Evolutionary conservation across 2,113 vertebrate genomes (phyloP).

Genomic region (Lepus americanus): DNA sequence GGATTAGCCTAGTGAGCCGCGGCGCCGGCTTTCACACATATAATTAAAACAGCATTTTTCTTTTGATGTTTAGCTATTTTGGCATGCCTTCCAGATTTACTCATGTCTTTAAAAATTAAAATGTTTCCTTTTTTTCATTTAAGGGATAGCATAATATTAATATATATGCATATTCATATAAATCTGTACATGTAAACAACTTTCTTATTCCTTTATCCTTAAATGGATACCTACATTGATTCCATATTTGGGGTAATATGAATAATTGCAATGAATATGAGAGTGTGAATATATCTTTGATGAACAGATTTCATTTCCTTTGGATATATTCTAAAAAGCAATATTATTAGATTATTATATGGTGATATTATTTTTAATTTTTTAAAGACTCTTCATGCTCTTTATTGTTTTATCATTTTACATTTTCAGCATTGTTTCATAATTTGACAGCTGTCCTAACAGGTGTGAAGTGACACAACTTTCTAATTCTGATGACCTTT

Average conservation of each 20-base stretch:
- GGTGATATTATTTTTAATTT: neutral
- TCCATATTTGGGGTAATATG: neutral
- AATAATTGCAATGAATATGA: neutral
- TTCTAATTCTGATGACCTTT: neutral
- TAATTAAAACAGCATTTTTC: neutral
- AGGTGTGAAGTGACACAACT: neutral
- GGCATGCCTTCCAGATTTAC: neutral
- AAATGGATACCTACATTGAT: neutral
- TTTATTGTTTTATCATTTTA: neutral
- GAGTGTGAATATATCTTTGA: no score
- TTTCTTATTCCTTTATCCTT: neutral
- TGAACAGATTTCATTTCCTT: no score
- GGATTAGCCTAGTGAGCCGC: no score
- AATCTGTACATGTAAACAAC: neutral
- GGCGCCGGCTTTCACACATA: neutral
- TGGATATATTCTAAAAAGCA: neutral
- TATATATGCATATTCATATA: neutral
- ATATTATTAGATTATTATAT: neutral
- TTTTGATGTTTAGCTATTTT: neutral
- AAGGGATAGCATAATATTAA: neutral
- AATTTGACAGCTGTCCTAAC: neutral
- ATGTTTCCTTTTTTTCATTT: neutral
- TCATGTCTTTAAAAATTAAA: neutral
- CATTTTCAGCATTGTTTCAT: neutral
- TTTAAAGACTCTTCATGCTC: no score